phyloP scores from a whole-genome alignment of 2,113 vertebrate genomes.

The Osmerus mordax region DNA sequence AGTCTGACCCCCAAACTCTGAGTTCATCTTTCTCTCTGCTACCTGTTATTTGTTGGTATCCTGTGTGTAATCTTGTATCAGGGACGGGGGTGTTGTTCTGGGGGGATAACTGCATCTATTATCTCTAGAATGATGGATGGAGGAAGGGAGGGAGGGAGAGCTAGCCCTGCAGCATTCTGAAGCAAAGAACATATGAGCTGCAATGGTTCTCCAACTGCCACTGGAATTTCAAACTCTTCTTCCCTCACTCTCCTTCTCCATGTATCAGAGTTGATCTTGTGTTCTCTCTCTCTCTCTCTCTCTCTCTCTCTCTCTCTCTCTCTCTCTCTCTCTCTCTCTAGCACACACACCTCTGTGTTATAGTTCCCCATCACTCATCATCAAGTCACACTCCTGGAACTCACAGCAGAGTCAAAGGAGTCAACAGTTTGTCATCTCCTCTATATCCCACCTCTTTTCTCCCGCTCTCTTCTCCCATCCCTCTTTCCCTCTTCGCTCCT shows the following conservation, averaged over 20 bases:
- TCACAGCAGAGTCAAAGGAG: too few species aligned
- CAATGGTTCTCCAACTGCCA: slow-evolving; percentile 33
- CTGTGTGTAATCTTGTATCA: slow-evolving; percentile 40
- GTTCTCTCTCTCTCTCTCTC: slow-evolving; percentile 5
- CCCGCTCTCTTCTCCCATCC: slow-evolving; percentile 1
- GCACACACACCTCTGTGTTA: too few species aligned
- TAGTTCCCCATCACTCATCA: too few species aligned
- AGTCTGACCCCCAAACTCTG: not conserved
- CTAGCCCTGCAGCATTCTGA: slow-evolving; percentile 42
- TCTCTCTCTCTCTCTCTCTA: slow-evolving; percentile 2
- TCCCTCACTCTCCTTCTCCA: slow-evolving; percentile 16
- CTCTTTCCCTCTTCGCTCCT: slow-evolving; percentile 15
- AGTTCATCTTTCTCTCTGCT: slow-evolving; percentile 11
- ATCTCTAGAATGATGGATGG: slow-evolving; percentile 50
- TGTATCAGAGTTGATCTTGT: not conserved
- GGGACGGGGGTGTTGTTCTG: slow-evolving; percentile 30
- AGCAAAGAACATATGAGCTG: slow-evolving; percentile 45
- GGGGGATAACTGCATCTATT: slow-evolving; percentile 49
- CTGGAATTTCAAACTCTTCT: not conserved
- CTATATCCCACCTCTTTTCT: not conserved
- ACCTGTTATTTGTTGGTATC: slow-evolving; percentile 12
- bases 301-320: slow-evolving; percentile 14
- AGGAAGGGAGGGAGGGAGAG: slow-evolving; percentile 36
- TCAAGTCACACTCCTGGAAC: too few species aligned
- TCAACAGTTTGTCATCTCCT: too few species aligned